Conservation (phyloP, 2,888 invertebrate genomes). For the Parnassius mnemosyne region DNA sequence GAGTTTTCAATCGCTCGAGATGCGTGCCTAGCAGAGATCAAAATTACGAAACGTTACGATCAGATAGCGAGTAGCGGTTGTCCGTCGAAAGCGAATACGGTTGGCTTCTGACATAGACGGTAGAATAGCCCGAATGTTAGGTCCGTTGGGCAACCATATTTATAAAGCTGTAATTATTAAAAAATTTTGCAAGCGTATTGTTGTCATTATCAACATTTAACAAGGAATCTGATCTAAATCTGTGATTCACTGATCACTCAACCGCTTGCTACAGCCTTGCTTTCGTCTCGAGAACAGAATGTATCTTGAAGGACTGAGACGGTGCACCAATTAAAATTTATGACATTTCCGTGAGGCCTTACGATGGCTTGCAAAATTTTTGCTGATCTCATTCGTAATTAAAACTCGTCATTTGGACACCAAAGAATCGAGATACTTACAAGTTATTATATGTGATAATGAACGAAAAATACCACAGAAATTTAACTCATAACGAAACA, state of each 20-base stretch:
- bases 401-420: constrained; percentile 17
- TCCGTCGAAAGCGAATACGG: constrained; percentile 53
- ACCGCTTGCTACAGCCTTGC: constrained; percentile 73
- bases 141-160: constrained; percentile 27
- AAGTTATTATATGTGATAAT: constrained; percentile 14
- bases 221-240: constrained; percentile 50
- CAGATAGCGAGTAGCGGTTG: constrained; percentile 61
- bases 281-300: constrained; percentile 63
- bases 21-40: constrained; percentile 55
- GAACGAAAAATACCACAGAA: constrained; percentile 27
- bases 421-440: constrained; percentile 19
- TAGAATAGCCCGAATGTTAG: constrained; percentile 38
- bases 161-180: constrained; percentile 57
- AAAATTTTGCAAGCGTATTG: constrained; percentile 51
- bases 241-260: constrained; percentile 74
- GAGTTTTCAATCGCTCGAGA: constrained; percentile 52
- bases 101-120: constrained; percentile 51
- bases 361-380: constrained; percentile 9
- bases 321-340: constrained; percentile 34
- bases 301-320: constrained; percentile 51
- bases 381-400: constrained; percentile 24
- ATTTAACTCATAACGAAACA: constrained; percentile 27
- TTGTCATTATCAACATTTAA: constrained; percentile 54
- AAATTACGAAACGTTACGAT: constrained; percentile 63
- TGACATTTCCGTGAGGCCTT: constrained; percentile 17